Conservation (phyloP, 2,797 vertebrate species). For the Siniperca obscura region DNA sequence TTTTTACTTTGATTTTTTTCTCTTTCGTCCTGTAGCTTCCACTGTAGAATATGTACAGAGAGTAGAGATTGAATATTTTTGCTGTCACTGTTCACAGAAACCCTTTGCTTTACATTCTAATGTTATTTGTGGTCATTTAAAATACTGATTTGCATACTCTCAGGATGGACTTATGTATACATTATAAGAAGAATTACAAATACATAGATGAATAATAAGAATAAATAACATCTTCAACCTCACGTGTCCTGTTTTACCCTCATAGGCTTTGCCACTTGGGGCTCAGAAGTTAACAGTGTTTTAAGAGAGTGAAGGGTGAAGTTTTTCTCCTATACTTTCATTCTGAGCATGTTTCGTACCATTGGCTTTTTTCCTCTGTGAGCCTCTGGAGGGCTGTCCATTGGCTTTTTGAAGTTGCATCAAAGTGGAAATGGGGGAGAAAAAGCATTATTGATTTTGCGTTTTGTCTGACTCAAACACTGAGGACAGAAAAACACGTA, state of each 20-base stretch:
- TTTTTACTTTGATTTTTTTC: slow-evolving; percentile 57
- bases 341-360: slow-evolving; percentile 79
- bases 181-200: background rate
- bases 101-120: slow-evolving; percentile 22
- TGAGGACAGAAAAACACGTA: slow-evolving; percentile 84
- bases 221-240: slow-evolving; percentile 26
- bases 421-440: slow-evolving; percentile 87
- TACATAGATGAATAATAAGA: slow-evolving; percentile 6
- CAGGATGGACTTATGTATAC: background rate
- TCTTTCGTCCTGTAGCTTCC: slow-evolving; percentile 47
- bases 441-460: slow-evolving; percentile 89
- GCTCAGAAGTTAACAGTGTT: slow-evolving; percentile 76
- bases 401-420: slow-evolving; percentile 89
- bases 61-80: slow-evolving; percentile 50
- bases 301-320: slow-evolving; percentile 73
- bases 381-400: slow-evolving; percentile 85
- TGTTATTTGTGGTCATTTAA: slow-evolving; percentile 32
- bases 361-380: slow-evolving; percentile 70
- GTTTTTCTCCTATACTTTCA: slow-evolving; percentile 73
- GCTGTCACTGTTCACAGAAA: slow-evolving; percentile 53
- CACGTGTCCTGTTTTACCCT: slow-evolving; percentile 44
- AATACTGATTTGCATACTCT: slow-evolving; percentile 5
- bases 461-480: slow-evolving; percentile 89
- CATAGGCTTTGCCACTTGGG: slow-evolving; percentile 54
- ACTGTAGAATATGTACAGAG: slow-evolving; percentile 57